Conservation (phyloP, 2,113 vertebrate species). For the Pteruthius melanotis region DNA sequence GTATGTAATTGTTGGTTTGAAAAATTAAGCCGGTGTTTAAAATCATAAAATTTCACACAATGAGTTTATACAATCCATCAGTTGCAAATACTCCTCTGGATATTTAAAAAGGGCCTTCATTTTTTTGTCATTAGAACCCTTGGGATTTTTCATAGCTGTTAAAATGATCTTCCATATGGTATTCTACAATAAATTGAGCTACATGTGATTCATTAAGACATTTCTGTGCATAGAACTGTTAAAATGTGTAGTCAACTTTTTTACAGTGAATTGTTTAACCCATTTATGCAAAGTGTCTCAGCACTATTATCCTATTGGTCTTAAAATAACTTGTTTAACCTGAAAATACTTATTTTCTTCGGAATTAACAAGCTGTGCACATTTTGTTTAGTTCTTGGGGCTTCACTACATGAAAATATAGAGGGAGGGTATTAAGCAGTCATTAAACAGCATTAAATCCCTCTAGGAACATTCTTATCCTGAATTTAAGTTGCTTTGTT, state of each 20-base stretch:
- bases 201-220: neutral
- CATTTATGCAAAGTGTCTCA: neutral
- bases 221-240: neutral
- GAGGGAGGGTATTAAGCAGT: neutral
- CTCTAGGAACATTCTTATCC: neutral
- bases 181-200: neutral
- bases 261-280: neutral
- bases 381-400: neutral
- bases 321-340: neutral
- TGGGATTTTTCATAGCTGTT: neutral
- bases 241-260: neutral
- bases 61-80: neutral
- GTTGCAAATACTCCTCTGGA: neutral
- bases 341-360: neutral
- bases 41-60: neutral
- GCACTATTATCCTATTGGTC: neutral
- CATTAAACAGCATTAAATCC: neutral
- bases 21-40: neutral
- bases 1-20: neutral
- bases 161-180: neutral
- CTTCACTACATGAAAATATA: neutral
- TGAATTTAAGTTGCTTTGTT: neutral
- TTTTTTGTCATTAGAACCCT: neutral
- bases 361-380: neutral
- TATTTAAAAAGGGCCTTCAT: neutral